Evolutionary conservation across 2,888 invertebrate species (phyloP), one percentile per base, ranked within the genome.

Genomic region (Dugesia japonica): DNA sequence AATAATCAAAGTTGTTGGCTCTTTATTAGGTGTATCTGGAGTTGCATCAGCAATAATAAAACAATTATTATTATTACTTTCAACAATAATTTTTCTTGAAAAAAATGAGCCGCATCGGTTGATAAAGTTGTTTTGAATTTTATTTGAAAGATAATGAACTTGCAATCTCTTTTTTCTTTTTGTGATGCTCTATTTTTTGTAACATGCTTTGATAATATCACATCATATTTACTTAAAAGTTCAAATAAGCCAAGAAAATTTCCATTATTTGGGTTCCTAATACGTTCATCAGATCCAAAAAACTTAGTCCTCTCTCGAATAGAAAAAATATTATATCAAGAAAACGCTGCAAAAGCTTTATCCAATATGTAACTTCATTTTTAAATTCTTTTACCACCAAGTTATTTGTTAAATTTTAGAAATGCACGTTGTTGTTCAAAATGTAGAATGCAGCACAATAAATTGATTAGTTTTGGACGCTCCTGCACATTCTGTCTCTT

Each of bases 211-310:
- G 56, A 56, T 56, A 56, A 56, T 56, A 56, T 56, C 56, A n/a
- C 23, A 56, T 56, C 56, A 56, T 56, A 56, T 56, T 56, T 56
- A 56, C 56, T 56, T 56, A 56, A n/a, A 56, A 56, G 56, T 56
- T 56, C 56, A 56, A 56, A 4, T n/a, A 56, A 56, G 9, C 56
- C 56, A 56, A 56, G 17, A 56, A 56, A 56, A 13, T 56, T 56
- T 13, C n/a, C 56, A 56, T 56, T 56, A 56, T 56, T 23, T 56
- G n/a, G 56, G 17, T 56, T 56, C 23, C 56, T 7, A 56, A 56
- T 56, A n/a, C 56, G 9, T n/a, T 56, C 56, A 56, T 56, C 17
- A 56, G 56, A 56, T 56, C n/a, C 56, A 20, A 56, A 56, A 56
- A 56, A 56, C 1, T n/a, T 56, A 56, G 56, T 56, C 56, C 56